Conservation (phyloP, 2,888 invertebrate species). For the Gisinianus flammeolus region DNA sequence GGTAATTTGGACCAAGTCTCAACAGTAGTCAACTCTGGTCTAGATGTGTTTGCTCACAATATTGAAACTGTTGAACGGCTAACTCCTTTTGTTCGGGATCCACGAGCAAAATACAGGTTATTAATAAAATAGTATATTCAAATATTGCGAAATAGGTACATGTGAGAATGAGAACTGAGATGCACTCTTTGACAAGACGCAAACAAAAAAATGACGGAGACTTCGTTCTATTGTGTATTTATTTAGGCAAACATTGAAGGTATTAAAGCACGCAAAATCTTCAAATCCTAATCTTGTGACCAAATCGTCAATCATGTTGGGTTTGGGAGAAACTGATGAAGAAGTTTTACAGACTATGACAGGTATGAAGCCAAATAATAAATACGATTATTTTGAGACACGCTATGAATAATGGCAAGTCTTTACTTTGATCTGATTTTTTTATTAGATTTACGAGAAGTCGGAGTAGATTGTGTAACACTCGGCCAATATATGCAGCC, state of each 20-base stretch:
- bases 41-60: conserved; percentile 98
- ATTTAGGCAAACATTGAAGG: conserved; percentile 79
- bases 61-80: conserved; percentile 94
- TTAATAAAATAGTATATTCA: too few relatives aligned
- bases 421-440: too few relatives aligned
- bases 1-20: conserved; percentile 78
- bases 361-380: conserved; percentile 66
- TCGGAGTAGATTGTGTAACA: conserved; percentile 92
- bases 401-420: not conserved
- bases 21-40: conserved; percentile 77
- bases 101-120: conserved; percentile 82
- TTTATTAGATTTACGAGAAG: conserved; percentile 75
- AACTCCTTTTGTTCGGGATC: conserved; percentile 91
- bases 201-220: too few relatives aligned
- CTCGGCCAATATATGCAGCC: conserved; percentile 99
- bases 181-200: too few relatives aligned
- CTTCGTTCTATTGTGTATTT: not conserved
- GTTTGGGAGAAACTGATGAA: conserved; percentile 87
- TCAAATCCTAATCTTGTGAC: conserved; percentile 84
- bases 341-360: conserved; percentile 85
- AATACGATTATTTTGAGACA: too few relatives aligned
- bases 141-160: too few relatives aligned
- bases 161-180: too few relatives aligned
- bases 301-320: conserved; percentile 98
- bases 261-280: conserved; percentile 81